Evolutionary conservation across 2,797 vertebrate species (phyloP).

Genomic region (Nothura maculosa): DNA sequence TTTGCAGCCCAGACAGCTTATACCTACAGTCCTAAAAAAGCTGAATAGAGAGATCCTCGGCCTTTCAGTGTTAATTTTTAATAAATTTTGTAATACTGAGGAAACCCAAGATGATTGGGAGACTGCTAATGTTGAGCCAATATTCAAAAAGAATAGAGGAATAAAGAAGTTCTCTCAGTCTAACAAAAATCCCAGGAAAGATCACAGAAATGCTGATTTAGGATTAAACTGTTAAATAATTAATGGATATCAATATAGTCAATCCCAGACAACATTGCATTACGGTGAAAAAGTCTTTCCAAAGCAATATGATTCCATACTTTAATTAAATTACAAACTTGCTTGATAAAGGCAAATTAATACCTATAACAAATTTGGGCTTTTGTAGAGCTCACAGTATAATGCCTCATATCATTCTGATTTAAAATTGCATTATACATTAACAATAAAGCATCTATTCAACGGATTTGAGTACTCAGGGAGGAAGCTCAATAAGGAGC

Average conservation of each 20-base stretch:
- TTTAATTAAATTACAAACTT: constrained; percentile 24
- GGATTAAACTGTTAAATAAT: background rate
- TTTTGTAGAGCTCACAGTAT: constrained; percentile 12
- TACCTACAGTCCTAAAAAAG: background rate
- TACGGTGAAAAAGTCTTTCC: background rate
- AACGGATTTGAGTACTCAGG: background rate
- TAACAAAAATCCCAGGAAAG: background rate
- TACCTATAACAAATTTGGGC: background rate
- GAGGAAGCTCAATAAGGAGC: constrained; percentile 30
- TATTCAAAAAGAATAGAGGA: background rate
- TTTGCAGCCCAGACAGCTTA: background rate
- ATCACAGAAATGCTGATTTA: background rate
- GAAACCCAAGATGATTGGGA: background rate
- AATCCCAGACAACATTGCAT: background rate
- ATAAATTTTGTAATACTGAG: background rate
- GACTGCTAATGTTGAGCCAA: background rate
- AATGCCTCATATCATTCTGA: background rate
- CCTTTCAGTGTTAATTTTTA: background rate
- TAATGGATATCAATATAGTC: background rate
- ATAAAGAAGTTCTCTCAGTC: background rate
- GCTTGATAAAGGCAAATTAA: background rate
- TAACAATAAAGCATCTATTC: constrained; percentile 22
- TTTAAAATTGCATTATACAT: constrained; percentile 16
- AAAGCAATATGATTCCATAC: background rate
- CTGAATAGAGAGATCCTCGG: background rate